Evolutionary conservation across 2,888 invertebrate species (phyloP).

Genomic region (Clistopyga incitator): DNA sequence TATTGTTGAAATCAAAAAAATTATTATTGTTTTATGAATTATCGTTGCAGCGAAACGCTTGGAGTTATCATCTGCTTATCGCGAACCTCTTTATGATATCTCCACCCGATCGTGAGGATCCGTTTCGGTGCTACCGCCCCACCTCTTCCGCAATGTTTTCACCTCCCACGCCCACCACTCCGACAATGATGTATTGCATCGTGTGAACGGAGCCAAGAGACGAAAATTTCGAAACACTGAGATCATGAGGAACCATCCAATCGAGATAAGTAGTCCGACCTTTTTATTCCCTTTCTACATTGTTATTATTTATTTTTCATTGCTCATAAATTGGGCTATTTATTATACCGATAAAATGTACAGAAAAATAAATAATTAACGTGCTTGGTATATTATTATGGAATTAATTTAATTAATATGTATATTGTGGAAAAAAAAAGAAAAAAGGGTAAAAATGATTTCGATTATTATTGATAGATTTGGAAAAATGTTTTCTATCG

Average conservation of each 20-base stretch:
- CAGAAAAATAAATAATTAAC: no score
- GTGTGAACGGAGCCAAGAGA: slow-evolving; percentile 16
- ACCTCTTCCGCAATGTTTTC: background rate
- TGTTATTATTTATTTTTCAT: background rate
- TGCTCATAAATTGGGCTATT: background rate
- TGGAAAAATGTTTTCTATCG: no score
- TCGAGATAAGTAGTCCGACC: slow-evolving; percentile 7
- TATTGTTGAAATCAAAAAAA: background rate
- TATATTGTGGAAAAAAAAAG: no score
- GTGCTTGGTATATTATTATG: no score
- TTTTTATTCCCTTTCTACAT: background rate
- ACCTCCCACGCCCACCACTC: background rate
- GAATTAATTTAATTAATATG: no score
- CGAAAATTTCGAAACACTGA: slow-evolving; percentile 25
- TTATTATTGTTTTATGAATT: background rate
- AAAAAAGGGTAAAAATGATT: no score
- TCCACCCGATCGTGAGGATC: background rate
- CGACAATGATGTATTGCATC: slow-evolving; percentile 34
- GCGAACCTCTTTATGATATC: background rate
- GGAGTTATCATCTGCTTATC: background rate
- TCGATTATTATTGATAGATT: no score
- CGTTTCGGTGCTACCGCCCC: background rate
- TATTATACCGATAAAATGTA: no score
- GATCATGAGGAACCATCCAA: slow-evolving; percentile 16
- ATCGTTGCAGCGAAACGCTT: background rate